Percentiles rank a stretch among this genome's conserved stretches.
Evolutionary conservation across 2,888 invertebrate species (phyloP).

Genomic region (Dascillus cervinus): DNA sequence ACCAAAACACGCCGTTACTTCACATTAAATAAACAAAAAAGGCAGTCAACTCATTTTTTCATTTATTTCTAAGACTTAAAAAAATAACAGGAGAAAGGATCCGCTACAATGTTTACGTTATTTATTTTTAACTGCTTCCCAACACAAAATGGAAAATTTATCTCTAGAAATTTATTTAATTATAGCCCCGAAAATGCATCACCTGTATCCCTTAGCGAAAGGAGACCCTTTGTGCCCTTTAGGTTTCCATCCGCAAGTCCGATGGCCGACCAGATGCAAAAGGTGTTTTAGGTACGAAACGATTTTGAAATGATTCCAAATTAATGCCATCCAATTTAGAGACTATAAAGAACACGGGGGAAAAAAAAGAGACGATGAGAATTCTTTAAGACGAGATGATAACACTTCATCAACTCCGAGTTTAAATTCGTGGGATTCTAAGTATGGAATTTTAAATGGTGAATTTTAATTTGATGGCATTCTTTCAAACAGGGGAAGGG

Average conservation of each 20-base stretch:
- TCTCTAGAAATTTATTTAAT: too few relatives aligned
- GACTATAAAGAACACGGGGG: conserved; percentile 88
- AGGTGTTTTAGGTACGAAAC: conserved; percentile 68
- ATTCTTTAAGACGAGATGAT: conserved; percentile 44
- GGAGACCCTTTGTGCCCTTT: conserved; percentile 85
- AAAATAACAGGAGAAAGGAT: too few relatives aligned
- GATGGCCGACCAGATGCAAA: conserved; percentile 90
- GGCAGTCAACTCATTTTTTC: too few relatives aligned
- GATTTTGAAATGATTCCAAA: conserved; percentile 11
- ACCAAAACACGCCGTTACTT: too few relatives aligned
- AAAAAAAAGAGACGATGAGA: conserved; percentile 59
- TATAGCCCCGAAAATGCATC: conserved; percentile 52
- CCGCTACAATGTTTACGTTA: too few relatives aligned
- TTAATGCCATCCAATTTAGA: conserved; percentile 38
- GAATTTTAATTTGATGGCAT: too few relatives aligned
- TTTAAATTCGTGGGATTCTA: conserved; percentile 59
- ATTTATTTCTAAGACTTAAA: too few relatives aligned
- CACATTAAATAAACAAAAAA: too few relatives aligned
- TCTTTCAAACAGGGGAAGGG: conserved; percentile 8
- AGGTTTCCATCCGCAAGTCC: conserved; percentile 90
- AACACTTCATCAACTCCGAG: conserved; percentile 71
- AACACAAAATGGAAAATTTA: too few relatives aligned
- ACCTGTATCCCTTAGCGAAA: conserved; percentile 69
- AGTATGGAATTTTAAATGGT: too few relatives aligned
- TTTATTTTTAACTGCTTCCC: too few relatives aligned